Percentiles rank a stretch among this genome's conserved stretches.
Conservation (phyloP, 2,113 vertebrate species). For the Hystrix brachyura region DNA sequence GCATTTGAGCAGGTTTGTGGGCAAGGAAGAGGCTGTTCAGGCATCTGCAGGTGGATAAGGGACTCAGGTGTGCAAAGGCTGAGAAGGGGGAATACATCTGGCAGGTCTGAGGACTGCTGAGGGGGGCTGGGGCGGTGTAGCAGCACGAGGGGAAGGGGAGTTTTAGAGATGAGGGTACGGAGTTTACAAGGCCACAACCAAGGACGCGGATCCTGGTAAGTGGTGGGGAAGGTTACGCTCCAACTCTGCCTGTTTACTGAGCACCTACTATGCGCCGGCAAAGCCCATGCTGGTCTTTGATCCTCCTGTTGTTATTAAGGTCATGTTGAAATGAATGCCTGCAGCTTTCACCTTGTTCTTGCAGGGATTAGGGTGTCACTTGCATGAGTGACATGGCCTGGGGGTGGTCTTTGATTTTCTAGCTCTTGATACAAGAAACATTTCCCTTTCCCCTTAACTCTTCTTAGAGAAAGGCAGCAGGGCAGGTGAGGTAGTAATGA, state of each 20-base stretch:
- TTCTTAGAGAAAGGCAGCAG: background rate
- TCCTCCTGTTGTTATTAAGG: background rate
- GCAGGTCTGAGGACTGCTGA: background rate
- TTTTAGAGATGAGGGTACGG: background rate
- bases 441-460: background rate
- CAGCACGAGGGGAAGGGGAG: background rate
- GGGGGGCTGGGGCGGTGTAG: background rate
- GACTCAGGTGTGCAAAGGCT: background rate
- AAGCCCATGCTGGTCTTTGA: background rate
- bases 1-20: background rate
- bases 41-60: background rate
- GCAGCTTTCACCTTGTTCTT: too few relatives aligned
- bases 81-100: background rate
- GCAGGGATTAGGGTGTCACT: background rate
- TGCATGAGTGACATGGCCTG: background rate
- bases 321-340: fast-evolving
- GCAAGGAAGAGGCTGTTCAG: background rate
- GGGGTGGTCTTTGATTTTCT: background rate
- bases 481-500: background rate
- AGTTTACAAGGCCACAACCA: background rate
- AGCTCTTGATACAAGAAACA: background rate
- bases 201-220: background rate
- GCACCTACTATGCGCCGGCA: background rate
- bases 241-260: background rate
- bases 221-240: background rate